Evolutionary conservation across 1,140 invertebrate genomes (phyloP).

Genomic region (Oppia nitens): DNA sequence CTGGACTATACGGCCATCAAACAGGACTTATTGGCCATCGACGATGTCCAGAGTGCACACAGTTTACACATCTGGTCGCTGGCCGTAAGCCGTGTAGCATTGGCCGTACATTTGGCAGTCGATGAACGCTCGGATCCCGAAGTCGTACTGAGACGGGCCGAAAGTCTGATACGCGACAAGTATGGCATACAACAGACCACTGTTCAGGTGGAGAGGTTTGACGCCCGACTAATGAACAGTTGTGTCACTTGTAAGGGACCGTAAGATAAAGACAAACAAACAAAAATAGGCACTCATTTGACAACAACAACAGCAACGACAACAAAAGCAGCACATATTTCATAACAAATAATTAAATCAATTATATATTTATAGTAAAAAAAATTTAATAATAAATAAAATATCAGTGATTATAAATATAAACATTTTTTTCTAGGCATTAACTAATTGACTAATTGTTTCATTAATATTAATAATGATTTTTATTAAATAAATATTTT

Average conservation of each 20-base stretch:
- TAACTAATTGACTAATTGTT: not conserved
- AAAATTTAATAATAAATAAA: too few species aligned
- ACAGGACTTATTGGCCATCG: constrained; percentile 37
- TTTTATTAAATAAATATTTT: not conserved
- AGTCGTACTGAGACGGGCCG: not conserved
- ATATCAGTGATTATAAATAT: too few species aligned
- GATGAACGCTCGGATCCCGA: not conserved
- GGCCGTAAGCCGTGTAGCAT: constrained; percentile 24
- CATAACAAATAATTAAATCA: constrained; percentile 4
- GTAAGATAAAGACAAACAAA: constrained; percentile 47
- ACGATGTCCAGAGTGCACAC: constrained; percentile 55
- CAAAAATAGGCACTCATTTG: constrained; percentile 74
- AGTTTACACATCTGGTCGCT: constrained; percentile 62
- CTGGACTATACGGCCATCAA: constrained; percentile 28
- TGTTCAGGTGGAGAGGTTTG: constrained; percentile 12
- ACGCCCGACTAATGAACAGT: not conserved
- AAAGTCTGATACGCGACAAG: not conserved
- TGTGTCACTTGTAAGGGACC: constrained; percentile 12
- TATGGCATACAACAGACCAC: constrained; percentile 10
- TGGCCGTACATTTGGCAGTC: constrained; percentile 17
- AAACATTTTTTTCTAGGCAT: too few species aligned
- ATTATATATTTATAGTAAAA: too few species aligned
- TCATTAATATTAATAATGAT: not conserved
- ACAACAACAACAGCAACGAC: constrained; percentile 70
- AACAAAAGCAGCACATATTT: constrained; percentile 48